Percentiles rank a stretch among this genome's conserved stretches.
phyloP scores from a whole-genome alignment of 1,140 invertebrate genomes.

The Tetranychus urticae region DNA sequence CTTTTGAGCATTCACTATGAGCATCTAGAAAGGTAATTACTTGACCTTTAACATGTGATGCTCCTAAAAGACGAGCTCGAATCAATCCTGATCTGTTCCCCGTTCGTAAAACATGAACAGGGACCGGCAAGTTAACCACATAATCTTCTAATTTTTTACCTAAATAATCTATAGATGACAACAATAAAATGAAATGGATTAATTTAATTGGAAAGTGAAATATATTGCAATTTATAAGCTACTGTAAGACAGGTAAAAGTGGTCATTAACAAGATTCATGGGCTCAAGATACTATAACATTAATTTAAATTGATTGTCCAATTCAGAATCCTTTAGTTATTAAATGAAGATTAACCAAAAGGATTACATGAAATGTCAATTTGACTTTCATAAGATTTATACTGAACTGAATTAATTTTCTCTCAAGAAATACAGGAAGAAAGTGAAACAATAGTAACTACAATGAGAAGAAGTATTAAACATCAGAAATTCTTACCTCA shows the following conservation, averaged over 20 bases:
- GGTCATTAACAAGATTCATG: too few relatives aligned
- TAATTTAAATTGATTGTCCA: too few relatives aligned
- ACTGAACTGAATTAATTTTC: background rate
- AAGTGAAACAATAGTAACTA: conserved; percentile 8
- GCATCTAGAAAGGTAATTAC: conserved; percentile 90
- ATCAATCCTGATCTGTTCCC: conserved; percentile 76
- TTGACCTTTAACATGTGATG: conserved; percentile 64
- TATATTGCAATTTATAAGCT: background rate
- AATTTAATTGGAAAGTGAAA: background rate
- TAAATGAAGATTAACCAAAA: too few relatives aligned
- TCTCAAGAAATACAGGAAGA: background rate
- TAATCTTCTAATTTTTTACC: conserved; percentile 69
- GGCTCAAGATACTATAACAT: too few relatives aligned
- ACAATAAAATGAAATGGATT: background rate
- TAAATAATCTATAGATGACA: conserved; percentile 46
- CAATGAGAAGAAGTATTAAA: conserved; percentile 10
- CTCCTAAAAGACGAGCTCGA: conserved; percentile 65
- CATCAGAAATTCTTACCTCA: conserved; percentile 10
- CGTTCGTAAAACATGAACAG: conserved; percentile 44
- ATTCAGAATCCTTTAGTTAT: too few relatives aligned
- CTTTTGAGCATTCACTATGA: conserved; percentile 68
- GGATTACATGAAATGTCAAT: too few relatives aligned
- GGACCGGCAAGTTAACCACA: conserved; percentile 53
- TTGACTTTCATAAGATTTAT: too few relatives aligned
- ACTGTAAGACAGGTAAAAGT: background rate